phyloP scores from a whole-genome alignment of 1,140 invertebrate genomes.

The Cheumatopsyche charites region DNA sequence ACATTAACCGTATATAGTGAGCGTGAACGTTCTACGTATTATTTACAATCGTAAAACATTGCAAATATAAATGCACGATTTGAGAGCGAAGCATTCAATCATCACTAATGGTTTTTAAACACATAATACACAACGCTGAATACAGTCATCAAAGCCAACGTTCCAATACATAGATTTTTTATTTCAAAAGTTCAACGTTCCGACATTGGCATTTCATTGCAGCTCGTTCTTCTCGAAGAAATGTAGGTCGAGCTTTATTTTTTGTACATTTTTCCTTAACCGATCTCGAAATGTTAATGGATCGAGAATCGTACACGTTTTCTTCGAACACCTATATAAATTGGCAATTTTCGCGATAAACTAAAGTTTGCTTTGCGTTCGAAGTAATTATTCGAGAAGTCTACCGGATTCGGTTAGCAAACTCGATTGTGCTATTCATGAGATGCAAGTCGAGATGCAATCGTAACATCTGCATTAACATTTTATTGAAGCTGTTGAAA shows the following conservation, averaged over 20 bases:
- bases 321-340: conserved; percentile 5
- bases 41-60: too few relatives aligned
- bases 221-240: background rate
- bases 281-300: conserved; percentile 8
- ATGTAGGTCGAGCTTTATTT: conserved; percentile 14
- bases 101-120: too few relatives aligned
- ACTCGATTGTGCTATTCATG: conserved; percentile 30
- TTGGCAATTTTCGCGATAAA: background rate
- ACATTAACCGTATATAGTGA: too few relatives aligned
- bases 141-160: background rate
- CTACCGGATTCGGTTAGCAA: background rate
- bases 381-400: too few relatives aligned
- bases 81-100: too few relatives aligned
- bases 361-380: too few relatives aligned
- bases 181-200: conserved; percentile 1
- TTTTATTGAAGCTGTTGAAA: conserved; percentile 13
- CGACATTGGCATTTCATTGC: conserved; percentile 9
- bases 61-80: too few relatives aligned
- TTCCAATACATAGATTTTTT: background rate
- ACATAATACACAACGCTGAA: too few relatives aligned
- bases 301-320: background rate
- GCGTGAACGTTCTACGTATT: too few relatives aligned
- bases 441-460: conserved; percentile 1
- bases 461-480: conserved; percentile 29
- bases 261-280: background rate